Conservation (phyloP, 2,888 invertebrate genomes). For the Drosophila borealis region DNA sequence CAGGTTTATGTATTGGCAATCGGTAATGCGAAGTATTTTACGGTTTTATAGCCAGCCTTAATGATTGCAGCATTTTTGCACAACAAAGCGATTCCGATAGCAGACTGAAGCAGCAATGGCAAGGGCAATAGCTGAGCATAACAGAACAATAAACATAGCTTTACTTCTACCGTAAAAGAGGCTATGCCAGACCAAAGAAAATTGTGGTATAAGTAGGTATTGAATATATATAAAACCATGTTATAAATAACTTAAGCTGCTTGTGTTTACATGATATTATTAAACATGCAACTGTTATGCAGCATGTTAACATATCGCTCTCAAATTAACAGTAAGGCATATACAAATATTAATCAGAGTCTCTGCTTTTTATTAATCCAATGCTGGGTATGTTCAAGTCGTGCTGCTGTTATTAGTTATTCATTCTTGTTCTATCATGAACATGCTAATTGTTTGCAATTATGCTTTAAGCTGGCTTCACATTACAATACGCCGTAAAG, state of each 20-base stretch:
- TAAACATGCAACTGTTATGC: too few relatives aligned
- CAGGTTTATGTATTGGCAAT: conserved; percentile 31
- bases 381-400: conserved; percentile 25
- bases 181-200: conserved; percentile 8
- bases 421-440: conserved; percentile 17
- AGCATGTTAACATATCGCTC: too few relatives aligned
- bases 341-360: too few relatives aligned
- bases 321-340: too few relatives aligned
- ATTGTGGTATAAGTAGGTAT: neutral
- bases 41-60: conserved; percentile 45
- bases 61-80: conserved; percentile 49
- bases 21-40: conserved; percentile 47
- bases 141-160: conserved; percentile 20
- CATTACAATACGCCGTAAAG: conserved; percentile 35
- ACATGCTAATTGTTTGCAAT: conserved; percentile 78
- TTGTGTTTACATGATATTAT: too few relatives aligned
- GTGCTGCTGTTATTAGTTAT: neutral
- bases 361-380: neutral
- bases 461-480: conserved; percentile 67
- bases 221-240: neutral
- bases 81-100: conserved; percentile 37
- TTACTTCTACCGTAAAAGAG: neutral
- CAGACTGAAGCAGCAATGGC: conserved; percentile 18
- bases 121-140: conserved; percentile 20
- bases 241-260: neutral